A percentile compares a stretch with the other conserved stretches of the same genome.
These are phyloP conservation scores for Scophthalmus maximus DNA, from an alignment of 2,113 vertebrate genomes.

Conservation along the genomic window DNA sequence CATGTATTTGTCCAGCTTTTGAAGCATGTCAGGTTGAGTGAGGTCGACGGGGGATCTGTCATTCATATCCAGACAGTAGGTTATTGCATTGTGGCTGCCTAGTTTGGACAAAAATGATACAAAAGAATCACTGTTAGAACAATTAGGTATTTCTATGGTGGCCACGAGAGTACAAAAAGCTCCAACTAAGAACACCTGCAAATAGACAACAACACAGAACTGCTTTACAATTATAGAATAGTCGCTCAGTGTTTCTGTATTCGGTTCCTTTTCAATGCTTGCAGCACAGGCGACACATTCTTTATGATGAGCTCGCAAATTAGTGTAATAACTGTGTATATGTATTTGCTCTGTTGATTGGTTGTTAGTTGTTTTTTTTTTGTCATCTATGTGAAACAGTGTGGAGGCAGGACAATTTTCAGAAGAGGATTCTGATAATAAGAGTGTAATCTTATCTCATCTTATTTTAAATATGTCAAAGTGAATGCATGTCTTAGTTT, in stretches of 20 bases:
- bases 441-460: too few species aligned
- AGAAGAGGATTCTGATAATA: too few species aligned
- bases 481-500: background rate
- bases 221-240: too few species aligned
- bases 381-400: too few species aligned
- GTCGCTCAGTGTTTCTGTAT: too few species aligned
- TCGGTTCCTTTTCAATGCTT: too few species aligned
- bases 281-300: too few species aligned
- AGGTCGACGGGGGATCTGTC: conserved; percentile 82
- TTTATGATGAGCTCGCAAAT: too few species aligned
- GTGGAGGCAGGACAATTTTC: too few species aligned
- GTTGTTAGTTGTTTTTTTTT: too few species aligned
- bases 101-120: background rate
- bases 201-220: background rate
- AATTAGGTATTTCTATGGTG: background rate
- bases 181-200: background rate
- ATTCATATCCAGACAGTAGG: conserved; percentile 85
- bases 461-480: background rate
- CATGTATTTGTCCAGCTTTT: conserved; percentile 84
- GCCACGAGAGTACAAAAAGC: background rate
- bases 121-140: background rate
- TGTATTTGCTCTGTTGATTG: too few species aligned
- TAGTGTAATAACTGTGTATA: too few species aligned
- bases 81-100: conserved; percentile 86
- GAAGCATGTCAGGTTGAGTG: conserved; percentile 83